Percentiles rank a stretch among this genome's conserved stretches.
These are phyloP conservation scores for Scaptomyza pallida DNA, from an alignment of 1,140 invertebrate genomes.

Conservation along the genomic window DNA sequence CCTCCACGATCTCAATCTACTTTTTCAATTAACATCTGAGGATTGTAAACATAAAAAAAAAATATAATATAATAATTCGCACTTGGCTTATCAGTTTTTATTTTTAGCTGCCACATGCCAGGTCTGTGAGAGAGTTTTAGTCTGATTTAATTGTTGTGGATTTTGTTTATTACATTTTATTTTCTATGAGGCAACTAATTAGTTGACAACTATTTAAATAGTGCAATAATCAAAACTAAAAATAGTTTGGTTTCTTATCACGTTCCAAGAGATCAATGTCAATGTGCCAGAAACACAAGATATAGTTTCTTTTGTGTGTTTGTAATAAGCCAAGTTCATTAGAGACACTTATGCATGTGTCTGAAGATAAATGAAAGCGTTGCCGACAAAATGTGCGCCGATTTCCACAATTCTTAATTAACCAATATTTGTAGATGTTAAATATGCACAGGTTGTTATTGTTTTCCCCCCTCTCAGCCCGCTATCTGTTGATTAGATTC, in stretches of 20 bases:
- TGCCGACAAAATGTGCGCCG: conserved; percentile 63
- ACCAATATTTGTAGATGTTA: conserved; percentile 68
- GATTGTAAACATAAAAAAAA: conserved; percentile 16
- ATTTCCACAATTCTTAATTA: conserved; percentile 63
- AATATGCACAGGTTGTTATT: conserved; percentile 58
- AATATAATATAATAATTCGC: too few relatives aligned
- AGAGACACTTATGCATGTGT: not conserved
- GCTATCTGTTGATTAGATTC: conserved; percentile 33
- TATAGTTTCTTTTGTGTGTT: not conserved
- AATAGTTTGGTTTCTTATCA: too few relatives aligned
- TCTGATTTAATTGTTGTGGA: not conserved
- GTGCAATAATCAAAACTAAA: not conserved
- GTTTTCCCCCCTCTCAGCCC: too few relatives aligned
- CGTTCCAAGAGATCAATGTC: too few relatives aligned
- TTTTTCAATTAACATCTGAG: conserved; percentile 32
- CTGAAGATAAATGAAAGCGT: conserved; percentile 51
- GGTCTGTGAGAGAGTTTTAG: not conserved
- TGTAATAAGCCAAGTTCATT: not conserved
- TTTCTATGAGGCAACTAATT: not conserved
- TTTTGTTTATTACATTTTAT: not conserved
- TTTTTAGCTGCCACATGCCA: conserved; percentile 17
- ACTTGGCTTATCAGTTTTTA: conserved; percentile 24
- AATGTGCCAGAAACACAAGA: not conserved
- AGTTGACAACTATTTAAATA: not conserved
- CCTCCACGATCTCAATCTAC: conserved; percentile 22